These are phyloP conservation scores for Pempheris klunzingeri DNA, from an alignment of 2,797 vertebrate genomes.

Conservation along the genomic window DNA sequence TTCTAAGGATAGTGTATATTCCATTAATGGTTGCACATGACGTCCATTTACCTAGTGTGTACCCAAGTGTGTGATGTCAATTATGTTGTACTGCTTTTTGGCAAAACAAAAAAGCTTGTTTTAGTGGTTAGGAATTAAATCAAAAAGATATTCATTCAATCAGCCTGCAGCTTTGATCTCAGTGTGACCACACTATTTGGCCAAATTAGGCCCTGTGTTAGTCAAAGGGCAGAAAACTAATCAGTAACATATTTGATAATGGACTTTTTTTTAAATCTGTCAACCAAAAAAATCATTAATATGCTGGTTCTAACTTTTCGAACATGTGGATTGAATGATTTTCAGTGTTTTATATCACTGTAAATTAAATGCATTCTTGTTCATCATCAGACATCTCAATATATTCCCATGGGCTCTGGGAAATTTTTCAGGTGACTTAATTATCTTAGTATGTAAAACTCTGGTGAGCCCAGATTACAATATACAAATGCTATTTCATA, in stretches of 20 bases:
- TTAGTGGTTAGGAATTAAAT: not conserved
- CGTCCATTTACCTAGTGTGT: no score
- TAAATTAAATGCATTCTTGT: not conserved
- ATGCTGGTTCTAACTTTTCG: not conserved
- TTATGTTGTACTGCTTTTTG: not conserved
- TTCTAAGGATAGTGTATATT: constrained; percentile 13
- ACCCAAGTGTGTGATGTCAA: constrained; percentile 1
- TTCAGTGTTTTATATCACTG: not conserved
- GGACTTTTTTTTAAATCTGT: not conserved
- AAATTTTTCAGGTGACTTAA: not conserved
- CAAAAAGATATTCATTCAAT: constrained; percentile 10
- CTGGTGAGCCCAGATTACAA: not conserved
- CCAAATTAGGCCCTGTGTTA: not conserved
- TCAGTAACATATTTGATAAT: not conserved
- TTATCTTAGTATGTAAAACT: not conserved
- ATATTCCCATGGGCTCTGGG: no score
- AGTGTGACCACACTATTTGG: not conserved
- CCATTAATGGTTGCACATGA: not conserved
- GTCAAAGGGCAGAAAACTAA: not conserved
- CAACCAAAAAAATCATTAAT: not conserved
- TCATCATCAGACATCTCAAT: not conserved
- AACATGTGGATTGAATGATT: not conserved
- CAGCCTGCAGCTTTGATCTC: not conserved
- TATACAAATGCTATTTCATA: not conserved
- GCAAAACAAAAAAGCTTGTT: not conserved